Evolutionary conservation across 2,113 vertebrate genomes (phyloP).

Genomic region (Piaya cayana): DNA sequence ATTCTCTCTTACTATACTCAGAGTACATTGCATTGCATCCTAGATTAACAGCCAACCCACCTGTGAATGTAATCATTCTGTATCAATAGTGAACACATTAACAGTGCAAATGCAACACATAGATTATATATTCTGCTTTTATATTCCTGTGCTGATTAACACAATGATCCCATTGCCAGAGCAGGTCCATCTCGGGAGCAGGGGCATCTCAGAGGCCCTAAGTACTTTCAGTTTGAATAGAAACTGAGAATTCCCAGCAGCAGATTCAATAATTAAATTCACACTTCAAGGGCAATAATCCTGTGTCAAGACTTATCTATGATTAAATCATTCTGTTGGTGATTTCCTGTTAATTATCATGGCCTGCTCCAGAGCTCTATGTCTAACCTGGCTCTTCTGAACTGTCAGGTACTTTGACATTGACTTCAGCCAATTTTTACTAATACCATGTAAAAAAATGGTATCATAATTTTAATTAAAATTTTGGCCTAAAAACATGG

Average conservation of each 20-base stretch:
- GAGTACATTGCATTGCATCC: background rate
- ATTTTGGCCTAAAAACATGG: background rate
- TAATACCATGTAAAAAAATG: background rate
- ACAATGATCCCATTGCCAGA: background rate
- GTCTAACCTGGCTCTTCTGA: background rate
- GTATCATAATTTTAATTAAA: background rate
- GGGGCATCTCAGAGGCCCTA: background rate
- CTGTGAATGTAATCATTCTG: background rate
- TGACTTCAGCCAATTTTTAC: slow-evolving; percentile 3
- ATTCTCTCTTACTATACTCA: background rate
- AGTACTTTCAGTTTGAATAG: background rate
- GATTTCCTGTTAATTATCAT: slow-evolving; percentile 39
- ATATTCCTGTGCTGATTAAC: background rate
- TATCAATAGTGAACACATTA: background rate
- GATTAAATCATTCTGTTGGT: slow-evolving; percentile 36
- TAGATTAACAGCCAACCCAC: background rate
- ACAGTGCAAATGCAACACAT: background rate
- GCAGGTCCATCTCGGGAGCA: background rate
- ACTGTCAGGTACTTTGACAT: background rate
- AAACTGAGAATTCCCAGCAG: background rate
- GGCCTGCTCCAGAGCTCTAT: background rate
- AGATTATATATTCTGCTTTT: background rate
- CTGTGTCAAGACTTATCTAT: background rate
- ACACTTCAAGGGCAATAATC: background rate
- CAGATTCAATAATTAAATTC: slow-evolving; percentile 17